Base-by-base conservation (phyloP, 1,140 invertebrate species). In the Bombus soroeensis region DNA sequence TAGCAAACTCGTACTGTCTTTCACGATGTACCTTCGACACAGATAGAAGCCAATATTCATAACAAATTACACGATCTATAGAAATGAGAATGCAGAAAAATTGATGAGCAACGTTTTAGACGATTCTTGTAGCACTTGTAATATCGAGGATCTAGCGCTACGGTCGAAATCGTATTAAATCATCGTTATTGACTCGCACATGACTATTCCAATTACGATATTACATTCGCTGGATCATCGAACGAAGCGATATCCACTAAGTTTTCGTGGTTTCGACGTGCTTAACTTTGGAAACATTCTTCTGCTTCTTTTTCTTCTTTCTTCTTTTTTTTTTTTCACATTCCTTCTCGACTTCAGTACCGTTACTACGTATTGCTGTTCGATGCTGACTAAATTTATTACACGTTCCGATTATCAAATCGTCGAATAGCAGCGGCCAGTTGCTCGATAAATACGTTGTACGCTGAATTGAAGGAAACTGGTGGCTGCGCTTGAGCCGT, bases 281-380 rank as follows among this genome's bases (percentile, higher is more conserved):
- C 39, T 62, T 64, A 15, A n/a, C 64, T 76, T 83, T 62, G 66
- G 47, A 72, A 79, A 71, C 47, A 6, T 32, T 59, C 37, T 28
- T 22, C 32, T 1, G 59, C 72, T 47, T n/a, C 32, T 28, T 68
- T 9, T 53, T 2, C 71, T 34, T 66, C 83, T 83, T 68, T 62
- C 74, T 83, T 72, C 85, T 83, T 72, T 75, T 41, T 59, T 15
- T 62, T 70, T 80, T 72, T 25, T 53, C 18, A 82, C 75, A 83
- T 88, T 87, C 83, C 87, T 59, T 71, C 43, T 53, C 72, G n/a
- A 9, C 78, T 57, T 28, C 68, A 32, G 82, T 89, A 89, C 89
- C 89, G 89, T 90, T 90, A 90, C 53, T 22, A 28, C 18, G 86
- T 70, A 88, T 90, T 84, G 78, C 81, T 57, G 76, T 85, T 88